These are phyloP conservation scores for Brachionus manjavacas DNA, from an alignment of 1,140 invertebrate genomes.

Conservation along the genomic window DNA sequence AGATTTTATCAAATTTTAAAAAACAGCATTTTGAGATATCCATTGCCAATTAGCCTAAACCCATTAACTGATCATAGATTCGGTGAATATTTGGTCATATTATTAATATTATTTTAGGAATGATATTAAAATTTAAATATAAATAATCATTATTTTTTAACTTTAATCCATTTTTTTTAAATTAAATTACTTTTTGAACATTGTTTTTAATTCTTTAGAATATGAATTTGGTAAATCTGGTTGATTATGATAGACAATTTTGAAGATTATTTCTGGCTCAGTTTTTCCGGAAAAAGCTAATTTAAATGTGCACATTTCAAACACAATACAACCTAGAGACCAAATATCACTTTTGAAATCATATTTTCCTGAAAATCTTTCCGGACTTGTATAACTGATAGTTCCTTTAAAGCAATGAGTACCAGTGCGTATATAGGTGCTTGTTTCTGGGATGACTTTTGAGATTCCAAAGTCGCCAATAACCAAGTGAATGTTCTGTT, in stretches of 20 bases:
- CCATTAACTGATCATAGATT: no score
- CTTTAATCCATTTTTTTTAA: no score
- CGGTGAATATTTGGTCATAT: no score
- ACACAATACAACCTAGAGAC: conserved; percentile 55
- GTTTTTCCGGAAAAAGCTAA: conserved; percentile 54
- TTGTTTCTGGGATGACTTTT: conserved; percentile 52
- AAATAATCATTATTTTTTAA: no score
- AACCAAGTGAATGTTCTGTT: conserved; percentile 50
- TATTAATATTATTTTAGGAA: no score
- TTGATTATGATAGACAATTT: conserved; percentile 45
- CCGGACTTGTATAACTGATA: conserved; percentile 56
- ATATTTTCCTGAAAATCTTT: conserved; percentile 57
- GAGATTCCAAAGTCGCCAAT: conserved; percentile 58
- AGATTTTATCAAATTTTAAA: no score
- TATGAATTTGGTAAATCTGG: neutral
- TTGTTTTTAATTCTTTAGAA: neutral
- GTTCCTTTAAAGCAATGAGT: conserved; percentile 48
- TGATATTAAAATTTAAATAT: no score
- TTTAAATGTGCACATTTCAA: conserved; percentile 53
- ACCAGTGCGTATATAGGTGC: conserved; percentile 45
- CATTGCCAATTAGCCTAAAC: no score
- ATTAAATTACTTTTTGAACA: neutral
- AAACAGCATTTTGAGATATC: no score
- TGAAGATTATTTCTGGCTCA: conserved; percentile 57
- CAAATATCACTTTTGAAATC: conserved; percentile 57